Conservation (phyloP, 2,113 vertebrate species). For the Zapus hudsonius region DNA sequence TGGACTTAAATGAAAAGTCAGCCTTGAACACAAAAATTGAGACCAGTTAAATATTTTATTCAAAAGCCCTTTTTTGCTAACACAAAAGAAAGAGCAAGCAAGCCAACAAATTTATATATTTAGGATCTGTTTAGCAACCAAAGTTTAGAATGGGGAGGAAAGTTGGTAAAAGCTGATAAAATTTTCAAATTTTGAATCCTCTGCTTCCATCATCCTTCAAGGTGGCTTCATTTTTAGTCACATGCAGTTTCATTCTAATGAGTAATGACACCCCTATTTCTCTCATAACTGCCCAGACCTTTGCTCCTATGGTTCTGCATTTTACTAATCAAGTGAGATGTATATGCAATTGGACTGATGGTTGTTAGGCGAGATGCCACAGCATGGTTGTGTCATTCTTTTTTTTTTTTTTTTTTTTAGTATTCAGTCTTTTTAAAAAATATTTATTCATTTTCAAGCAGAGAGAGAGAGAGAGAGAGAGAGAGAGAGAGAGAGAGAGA, state of each 20-base stretch:
- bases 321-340: constrained; percentile 46
- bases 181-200: constrained; percentile 29
- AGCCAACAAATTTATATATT: constrained; percentile 21
- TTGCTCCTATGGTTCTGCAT: constrained; percentile 45
- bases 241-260: constrained; percentile 39
- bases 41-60: constrained; percentile 48
- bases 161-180: constrained; percentile 51
- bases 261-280: constrained; percentile 46
- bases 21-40: constrained; percentile 62
- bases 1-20: constrained; percentile 61
- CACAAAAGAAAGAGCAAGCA: neutral
- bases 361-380: constrained; percentile 48
- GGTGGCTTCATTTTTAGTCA: constrained; percentile 62
- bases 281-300: constrained; percentile 46
- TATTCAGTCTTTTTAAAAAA: no score
- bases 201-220: constrained; percentile 54
- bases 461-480: no score
- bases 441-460: no score
- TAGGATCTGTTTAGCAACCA: constrained; percentile 8
- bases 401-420: no score
- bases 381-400: constrained; percentile 16
- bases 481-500: no score
- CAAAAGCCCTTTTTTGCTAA: constrained; percentile 56
- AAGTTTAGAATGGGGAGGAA: constrained; percentile 31
- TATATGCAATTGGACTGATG: neutral